Evolutionary conservation across 2,797 vertebrate genomes (phyloP).

Genomic region (Galago senegalensis): DNA sequence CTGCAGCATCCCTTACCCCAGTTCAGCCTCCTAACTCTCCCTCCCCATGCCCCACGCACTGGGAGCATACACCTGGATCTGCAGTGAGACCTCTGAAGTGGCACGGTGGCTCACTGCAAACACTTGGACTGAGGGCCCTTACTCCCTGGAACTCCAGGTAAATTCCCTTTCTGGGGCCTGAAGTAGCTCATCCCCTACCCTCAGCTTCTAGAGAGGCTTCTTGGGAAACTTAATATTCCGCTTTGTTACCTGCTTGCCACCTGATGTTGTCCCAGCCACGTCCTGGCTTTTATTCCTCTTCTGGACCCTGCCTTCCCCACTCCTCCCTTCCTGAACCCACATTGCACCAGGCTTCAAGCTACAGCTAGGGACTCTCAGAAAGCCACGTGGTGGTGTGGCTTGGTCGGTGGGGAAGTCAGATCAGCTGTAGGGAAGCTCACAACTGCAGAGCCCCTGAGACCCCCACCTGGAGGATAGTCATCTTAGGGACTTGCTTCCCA

Average conservation of each 20-base stretch:
- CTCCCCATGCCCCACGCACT: background rate
- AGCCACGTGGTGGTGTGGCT: background rate
- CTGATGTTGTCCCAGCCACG: fast-evolving
- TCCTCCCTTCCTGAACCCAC: background rate
- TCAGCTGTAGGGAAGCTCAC: background rate
- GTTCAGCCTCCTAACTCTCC: background rate
- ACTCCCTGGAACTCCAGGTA: background rate
- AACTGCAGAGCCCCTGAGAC: background rate
- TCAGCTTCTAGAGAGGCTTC: background rate
- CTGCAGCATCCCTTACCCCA: background rate
- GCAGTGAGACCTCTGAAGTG: background rate
- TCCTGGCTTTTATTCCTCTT: background rate
- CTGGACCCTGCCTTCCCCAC: background rate
- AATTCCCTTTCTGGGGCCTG: background rate
- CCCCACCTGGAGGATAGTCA: background rate
- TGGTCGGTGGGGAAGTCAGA: background rate
- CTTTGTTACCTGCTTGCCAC: background rate
- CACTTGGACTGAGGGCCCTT: background rate
- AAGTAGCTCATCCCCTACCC: background rate
- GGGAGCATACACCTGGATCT: background rate
- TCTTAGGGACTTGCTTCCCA: background rate
- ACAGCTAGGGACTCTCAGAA: background rate
- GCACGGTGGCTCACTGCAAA: background rate
- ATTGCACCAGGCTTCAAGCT: background rate
- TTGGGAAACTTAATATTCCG: background rate